phyloP scores from a whole-genome alignment of 2,113 vertebrate species.

The Pluvianellus socialis region DNA sequence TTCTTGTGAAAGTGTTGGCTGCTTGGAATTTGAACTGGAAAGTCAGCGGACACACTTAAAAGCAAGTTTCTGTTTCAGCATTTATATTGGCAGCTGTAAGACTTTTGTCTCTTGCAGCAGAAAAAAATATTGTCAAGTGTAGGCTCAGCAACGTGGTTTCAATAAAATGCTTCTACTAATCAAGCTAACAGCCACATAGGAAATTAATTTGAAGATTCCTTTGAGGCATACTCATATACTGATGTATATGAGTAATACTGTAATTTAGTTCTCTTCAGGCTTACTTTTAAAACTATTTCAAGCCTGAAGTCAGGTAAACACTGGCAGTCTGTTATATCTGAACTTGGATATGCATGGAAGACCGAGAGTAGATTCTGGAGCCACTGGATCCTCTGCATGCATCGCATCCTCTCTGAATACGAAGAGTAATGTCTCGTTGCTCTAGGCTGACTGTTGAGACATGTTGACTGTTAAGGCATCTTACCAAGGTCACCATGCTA shows the following conservation, averaged over 20 bases:
- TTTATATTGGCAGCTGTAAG: not conserved
- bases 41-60: not conserved
- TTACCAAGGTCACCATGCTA: not conserved
- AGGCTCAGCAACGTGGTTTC: not conserved
- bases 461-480: not conserved
- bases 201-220: conserved; percentile 26
- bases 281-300: not conserved
- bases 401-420: not conserved
- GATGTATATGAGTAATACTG: not conserved
- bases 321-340: not conserved
- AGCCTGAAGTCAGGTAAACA: not conserved
- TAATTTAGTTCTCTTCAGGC: not conserved
- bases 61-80: not conserved
- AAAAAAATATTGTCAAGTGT: not conserved
- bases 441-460: not conserved
- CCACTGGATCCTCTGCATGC: not conserved
- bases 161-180: conserved; percentile 26
- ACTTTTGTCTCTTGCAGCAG: not conserved
- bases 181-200: not conserved
- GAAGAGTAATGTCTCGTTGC: not conserved
- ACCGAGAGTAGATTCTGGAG: not conserved
- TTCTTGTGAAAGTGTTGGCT: not conserved
- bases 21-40: not conserved
- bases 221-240: not conserved
- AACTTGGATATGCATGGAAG: not conserved